Conservation (phyloP, 1,140 invertebrate genomes). For the Sycophaga agraensis region DNA sequence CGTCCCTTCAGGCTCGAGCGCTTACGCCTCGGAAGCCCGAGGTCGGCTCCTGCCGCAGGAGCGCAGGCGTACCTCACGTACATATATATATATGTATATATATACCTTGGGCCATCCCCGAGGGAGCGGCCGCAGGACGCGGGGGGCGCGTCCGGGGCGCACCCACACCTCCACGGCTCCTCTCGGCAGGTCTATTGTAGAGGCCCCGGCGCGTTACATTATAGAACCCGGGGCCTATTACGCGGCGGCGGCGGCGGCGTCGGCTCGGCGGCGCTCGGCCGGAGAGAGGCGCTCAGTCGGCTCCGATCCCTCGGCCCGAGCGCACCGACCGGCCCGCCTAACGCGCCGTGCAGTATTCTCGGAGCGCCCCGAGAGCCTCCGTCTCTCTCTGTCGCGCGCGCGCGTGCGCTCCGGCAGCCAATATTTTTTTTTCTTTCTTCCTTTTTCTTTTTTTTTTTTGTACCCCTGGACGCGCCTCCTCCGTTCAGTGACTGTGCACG, state of each 20-base stretch:
- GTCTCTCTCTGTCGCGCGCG: neutral
- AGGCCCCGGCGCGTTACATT: too few species aligned
- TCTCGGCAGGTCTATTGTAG: too few species aligned
- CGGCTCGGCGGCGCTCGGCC: neutral
- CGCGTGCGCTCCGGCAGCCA: neutral
- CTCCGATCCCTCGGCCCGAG: conserved; percentile 12
- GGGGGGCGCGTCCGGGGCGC: neutral
- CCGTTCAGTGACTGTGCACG: neutral
- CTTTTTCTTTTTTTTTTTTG: too few species aligned
- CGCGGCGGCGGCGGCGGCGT: neutral
- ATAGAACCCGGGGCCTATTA: neutral
- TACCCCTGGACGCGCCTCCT: neutral
- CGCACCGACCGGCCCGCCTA: too few species aligned
- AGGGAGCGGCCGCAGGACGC: neutral
- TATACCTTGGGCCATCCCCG: neutral
- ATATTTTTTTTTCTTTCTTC: neutral
- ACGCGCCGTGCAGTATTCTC: too few species aligned
- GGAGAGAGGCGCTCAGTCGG: conserved; percentile 7
- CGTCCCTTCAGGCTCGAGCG: too few species aligned
- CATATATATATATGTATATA: too few species aligned
- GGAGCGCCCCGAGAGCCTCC: neutral
- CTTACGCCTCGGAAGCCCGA: too few species aligned
- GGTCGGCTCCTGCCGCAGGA: too few species aligned
- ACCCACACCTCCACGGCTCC: neutral
- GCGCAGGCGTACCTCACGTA: too few species aligned